Base-by-base conservation (phyloP, 2,797 vertebrate genomes). In the Melanogrammus aeglefinus region DNA sequence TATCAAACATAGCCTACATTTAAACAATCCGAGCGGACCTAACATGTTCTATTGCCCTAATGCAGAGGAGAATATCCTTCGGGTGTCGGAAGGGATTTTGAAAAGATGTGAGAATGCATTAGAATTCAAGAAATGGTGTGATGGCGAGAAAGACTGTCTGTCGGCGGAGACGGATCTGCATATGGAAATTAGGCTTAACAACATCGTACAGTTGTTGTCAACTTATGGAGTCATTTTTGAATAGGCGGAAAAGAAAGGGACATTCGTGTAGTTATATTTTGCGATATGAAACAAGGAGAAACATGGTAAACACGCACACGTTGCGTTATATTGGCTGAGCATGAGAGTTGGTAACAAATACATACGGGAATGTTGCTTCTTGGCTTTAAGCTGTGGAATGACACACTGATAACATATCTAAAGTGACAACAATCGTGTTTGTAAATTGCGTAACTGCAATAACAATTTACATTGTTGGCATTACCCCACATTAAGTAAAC, bases 161-260 rank as follows among this genome's bases (percentile, higher is more conserved):
- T 92, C 94, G 94, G 96, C 93, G 9, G 38, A 10, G 38, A 96
- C 93, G 93, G 94, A 97, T 97, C 96, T 98, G 96, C 96, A 97
- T 97, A 98, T 98, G 96, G 97, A 96, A 97, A 98, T 97, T 87
- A 96, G 94, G 94, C 93, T 95, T 96, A 95, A 94, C 91, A 92
- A 94, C 91, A 92, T 94, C 90, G 94, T 95, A 93, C 94, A 94
- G 94, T 96, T 94, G n/a, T 8, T 27, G n/a, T 70, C 27, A 29
- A 70, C 9, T 9, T 70, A 70, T 70, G 66, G n/a, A 27, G 91
- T 87, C 2, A 76, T 92, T 92, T 93, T 93, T 93, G 94, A 95
- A 94, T 93, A 91, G 91, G 91, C 82, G 82, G 91, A 39, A 39
- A 39, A 9, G 38, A 39, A 39, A 39, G 38, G 38, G 38, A 39